Percentiles rank a stretch among this genome's conserved stretches.
Evolutionary conservation across 2,888 invertebrate species (phyloP).

Genomic region (Scaeva pyrastri): DNA sequence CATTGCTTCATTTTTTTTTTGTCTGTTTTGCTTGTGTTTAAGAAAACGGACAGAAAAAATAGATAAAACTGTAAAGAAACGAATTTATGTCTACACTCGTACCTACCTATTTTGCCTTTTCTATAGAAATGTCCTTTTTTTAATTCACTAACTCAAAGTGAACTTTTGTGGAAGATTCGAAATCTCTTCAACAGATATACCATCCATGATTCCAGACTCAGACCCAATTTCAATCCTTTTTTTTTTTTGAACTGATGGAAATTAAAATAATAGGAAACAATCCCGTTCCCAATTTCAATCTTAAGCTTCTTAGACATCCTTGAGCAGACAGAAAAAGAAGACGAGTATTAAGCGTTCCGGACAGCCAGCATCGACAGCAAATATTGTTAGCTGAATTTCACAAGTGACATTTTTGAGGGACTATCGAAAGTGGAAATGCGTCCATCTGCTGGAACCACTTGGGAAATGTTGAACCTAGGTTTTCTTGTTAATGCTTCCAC

Average conservation of each 20-base stretch:
- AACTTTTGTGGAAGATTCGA: conserved; percentile 16
- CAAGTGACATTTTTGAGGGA: neutral
- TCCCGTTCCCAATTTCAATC: conserved; percentile 54
- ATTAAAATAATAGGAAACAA: conserved; percentile 75
- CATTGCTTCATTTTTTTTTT: conserved; percentile 7
- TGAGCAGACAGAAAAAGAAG: conserved; percentile 25
- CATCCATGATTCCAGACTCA: too few species aligned
- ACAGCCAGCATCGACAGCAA: conserved; percentile 26
- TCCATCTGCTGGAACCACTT: too few species aligned
- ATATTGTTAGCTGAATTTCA: conserved; percentile 9
- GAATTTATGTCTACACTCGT: conserved; percentile 35
- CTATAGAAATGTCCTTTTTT: conserved; percentile 36
- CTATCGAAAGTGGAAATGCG: too few species aligned
- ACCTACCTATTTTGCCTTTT: conserved; percentile 36
- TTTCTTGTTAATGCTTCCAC: too few species aligned
- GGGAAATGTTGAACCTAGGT: too few species aligned
- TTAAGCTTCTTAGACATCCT: conserved; percentile 60
- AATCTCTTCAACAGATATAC: neutral
- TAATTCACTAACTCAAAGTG: conserved; percentile 42
- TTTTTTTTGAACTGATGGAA: conserved; percentile 17
- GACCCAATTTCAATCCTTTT: conserved; percentile 2
- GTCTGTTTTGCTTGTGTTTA: neutral
- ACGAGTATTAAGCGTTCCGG: neutral
- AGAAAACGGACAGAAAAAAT: neutral
- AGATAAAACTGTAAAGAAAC: conserved; percentile 41